Conservation (phyloP, 2,113 vertebrate species). For the Callaeas wilsoni region DNA sequence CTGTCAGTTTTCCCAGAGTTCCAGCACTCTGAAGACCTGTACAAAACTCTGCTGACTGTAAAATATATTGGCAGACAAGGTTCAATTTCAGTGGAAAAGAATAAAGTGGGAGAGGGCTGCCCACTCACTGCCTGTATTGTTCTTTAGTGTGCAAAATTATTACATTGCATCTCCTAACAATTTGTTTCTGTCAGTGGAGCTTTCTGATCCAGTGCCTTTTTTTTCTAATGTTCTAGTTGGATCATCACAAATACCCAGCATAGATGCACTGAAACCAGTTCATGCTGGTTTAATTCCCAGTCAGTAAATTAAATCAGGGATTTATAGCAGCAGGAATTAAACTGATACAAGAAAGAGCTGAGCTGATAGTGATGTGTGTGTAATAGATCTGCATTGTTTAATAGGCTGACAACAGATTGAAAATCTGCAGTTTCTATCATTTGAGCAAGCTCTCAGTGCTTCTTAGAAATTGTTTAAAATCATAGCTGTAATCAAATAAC, state of each 20-base stretch:
- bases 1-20: not conserved
- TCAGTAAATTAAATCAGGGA: conserved; percentile 11
- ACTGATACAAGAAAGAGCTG: not conserved
- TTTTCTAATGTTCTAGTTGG: not conserved
- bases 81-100: not conserved
- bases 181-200: not conserved
- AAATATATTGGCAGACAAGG: not conserved
- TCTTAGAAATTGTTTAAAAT: not conserved
- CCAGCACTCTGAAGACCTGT: not conserved
- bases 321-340: conserved; percentile 25
- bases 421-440: not conserved
- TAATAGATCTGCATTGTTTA: not conserved
- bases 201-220: not conserved
- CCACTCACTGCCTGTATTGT: not conserved
- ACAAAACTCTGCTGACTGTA: not conserved
- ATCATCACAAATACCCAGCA: not conserved
- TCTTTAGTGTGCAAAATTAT: not conserved
- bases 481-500: not conserved
- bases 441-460: not conserved
- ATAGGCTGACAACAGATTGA: not conserved
- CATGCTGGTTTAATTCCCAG: conserved; percentile 36
- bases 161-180: not conserved
- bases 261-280: conserved; percentile 1
- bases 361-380: not conserved
- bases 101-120: not conserved